Conservation (phyloP, 2,797 vertebrate species). For the Pipistrellus pygmaeus region DNA sequence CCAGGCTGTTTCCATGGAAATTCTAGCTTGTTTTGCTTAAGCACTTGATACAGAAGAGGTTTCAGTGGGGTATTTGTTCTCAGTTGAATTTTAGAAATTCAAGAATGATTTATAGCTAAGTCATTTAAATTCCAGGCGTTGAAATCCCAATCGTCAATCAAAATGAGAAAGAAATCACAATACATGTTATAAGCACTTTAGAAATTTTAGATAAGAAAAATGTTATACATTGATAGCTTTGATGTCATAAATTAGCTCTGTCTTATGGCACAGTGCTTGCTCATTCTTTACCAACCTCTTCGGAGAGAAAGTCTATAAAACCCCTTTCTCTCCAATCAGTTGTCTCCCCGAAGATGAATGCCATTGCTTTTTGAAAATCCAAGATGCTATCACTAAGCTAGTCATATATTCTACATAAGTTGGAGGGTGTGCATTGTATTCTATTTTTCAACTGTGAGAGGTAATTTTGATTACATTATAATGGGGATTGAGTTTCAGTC, state of each 20-base stretch:
- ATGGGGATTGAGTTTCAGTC: neutral
- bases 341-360: neutral
- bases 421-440: neutral
- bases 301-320: neutral
- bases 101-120: conserved; percentile 1
- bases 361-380: conserved; percentile 5
- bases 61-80: conserved; percentile 68
- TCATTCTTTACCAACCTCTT: conserved; percentile 2
- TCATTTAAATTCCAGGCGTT: conserved; percentile 52
- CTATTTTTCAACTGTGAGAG: neutral
- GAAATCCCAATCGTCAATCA: conserved; percentile 9
- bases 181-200: neutral
- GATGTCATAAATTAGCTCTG: neutral
- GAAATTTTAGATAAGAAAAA: conserved; percentile 45
- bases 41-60: conserved; percentile 62
- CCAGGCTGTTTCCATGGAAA: conserved; percentile 79
- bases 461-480: conserved; percentile 42
- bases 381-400: neutral
- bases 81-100: conserved; percentile 64
- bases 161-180: conserved; percentile 39
- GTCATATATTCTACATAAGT: conserved; percentile 38
- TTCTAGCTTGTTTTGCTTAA: conserved; percentile 71
- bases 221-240: neutral
- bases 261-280: neutral
- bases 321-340: neutral